phyloP scores from a whole-genome alignment of 2,113 vertebrate genomes.

The Helogale parvula region DNA sequence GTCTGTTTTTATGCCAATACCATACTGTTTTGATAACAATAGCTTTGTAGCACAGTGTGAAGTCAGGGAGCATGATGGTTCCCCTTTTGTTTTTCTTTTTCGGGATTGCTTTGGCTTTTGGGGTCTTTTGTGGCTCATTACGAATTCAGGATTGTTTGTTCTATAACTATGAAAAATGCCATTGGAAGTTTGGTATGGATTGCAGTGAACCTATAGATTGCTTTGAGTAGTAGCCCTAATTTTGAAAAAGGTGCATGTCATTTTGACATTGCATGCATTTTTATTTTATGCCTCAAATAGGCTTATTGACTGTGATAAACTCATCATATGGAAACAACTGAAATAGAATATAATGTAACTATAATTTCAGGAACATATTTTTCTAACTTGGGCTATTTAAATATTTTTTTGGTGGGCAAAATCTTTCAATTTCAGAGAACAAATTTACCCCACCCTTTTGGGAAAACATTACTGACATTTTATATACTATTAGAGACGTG shows the following conservation, averaged over 20 bases:
- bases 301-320: constrained; percentile 29
- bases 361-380: constrained; percentile 34
- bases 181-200: background rate
- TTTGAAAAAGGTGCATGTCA: constrained; percentile 29
- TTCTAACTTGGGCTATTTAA: constrained; percentile 28
- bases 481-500: constrained; percentile 45
- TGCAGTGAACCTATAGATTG: background rate
- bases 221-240: background rate
- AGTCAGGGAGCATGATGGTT: background rate
- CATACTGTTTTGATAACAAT: background rate
- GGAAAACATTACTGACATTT: constrained; percentile 54
- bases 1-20: background rate
- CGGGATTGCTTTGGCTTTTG: background rate
- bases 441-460: background rate
- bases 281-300: constrained; percentile 44
- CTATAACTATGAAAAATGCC: background rate
- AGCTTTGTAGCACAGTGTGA: background rate
- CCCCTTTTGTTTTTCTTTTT: background rate
- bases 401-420: constrained; percentile 26
- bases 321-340: constrained; percentile 13
- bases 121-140: background rate
- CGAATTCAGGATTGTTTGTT: background rate
- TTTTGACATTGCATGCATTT: constrained; percentile 38
- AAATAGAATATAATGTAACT: constrained; percentile 24
- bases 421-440: constrained; percentile 39